Percentiles rank a stretch among this genome's conserved stretches.
These are phyloP conservation scores for Apteryx mantelli DNA, from an alignment of 2,113 vertebrate species.

Conservation along the genomic window DNA sequence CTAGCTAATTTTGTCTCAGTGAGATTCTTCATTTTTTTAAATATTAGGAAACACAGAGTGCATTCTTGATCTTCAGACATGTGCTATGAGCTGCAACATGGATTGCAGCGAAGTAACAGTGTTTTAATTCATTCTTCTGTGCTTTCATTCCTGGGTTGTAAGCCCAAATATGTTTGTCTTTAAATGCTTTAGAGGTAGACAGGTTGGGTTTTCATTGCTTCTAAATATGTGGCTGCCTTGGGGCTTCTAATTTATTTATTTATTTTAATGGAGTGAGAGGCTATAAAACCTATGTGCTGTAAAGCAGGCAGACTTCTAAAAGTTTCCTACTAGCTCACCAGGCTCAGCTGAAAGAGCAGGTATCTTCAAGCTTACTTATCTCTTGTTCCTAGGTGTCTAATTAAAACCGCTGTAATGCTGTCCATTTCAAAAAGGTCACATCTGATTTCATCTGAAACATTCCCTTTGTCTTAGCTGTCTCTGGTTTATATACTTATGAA, in stretches of 20 bases:
- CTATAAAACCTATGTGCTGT: slow-evolving; percentile 70
- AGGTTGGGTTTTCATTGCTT: slow-evolving; percentile 75
- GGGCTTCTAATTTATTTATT: slow-evolving; percentile 77
- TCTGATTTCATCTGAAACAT: slow-evolving; percentile 67
- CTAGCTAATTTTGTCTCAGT: slow-evolving; percentile 21
- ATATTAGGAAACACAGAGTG: slow-evolving; percentile 42
- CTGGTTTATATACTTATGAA: neutral
- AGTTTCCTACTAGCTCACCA: slow-evolving; percentile 8
- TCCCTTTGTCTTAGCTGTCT: slow-evolving; percentile 43
- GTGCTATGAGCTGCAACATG: slow-evolving; percentile 13
- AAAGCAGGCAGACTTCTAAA: slow-evolving; percentile 43
- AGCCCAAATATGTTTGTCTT: slow-evolving; percentile 55
- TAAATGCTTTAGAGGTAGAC: slow-evolving; percentile 64
- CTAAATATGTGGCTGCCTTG: slow-evolving; percentile 67
- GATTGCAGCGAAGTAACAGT: slow-evolving; percentile 59
- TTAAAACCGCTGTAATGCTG: slow-evolving; percentile 68
- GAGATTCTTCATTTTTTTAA: slow-evolving; percentile 53
- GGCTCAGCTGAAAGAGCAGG: slow-evolving; percentile 4
- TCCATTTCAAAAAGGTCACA: slow-evolving; percentile 62
- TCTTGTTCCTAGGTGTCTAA: slow-evolving; percentile 53
- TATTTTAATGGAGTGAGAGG: slow-evolving; percentile 76
- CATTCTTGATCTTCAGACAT: slow-evolving; percentile 34
- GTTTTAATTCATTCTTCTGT: slow-evolving; percentile 68
- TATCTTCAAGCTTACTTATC: slow-evolving; percentile 27
- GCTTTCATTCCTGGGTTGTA: slow-evolving; percentile 27